A percentile compares a stretch with the other conserved stretches of the same genome.
These are phyloP conservation scores for Halesus radiatus DNA, from an alignment of 1,140 invertebrate species.

Conservation along the genomic window DNA sequence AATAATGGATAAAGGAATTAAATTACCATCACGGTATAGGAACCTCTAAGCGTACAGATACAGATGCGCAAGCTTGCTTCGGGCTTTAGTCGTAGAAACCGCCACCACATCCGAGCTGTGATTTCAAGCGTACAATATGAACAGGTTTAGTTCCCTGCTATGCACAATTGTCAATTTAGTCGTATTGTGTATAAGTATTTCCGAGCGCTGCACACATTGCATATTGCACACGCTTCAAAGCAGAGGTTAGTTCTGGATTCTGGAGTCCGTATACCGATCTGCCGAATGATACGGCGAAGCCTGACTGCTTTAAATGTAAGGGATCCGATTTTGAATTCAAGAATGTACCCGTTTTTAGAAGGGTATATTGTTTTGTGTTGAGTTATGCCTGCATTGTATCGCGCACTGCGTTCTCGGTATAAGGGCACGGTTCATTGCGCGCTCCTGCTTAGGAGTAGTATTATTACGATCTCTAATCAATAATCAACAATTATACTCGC, in stretches of 20 bases:
- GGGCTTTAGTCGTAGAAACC: too few relatives aligned
- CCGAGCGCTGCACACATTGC: neutral
- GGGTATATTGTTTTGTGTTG: slow-evolving; percentile 15
- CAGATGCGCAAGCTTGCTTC: too few relatives aligned
- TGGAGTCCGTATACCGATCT: neutral
- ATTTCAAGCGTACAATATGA: neutral
- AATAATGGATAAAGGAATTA: too few relatives aligned
- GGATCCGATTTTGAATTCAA: slow-evolving; percentile 21
- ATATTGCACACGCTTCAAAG: neutral
- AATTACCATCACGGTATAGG: too few relatives aligned
- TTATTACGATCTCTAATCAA: too few relatives aligned
- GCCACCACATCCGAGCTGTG: neutral
- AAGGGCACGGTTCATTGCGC: too few relatives aligned
- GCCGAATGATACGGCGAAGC: neutral
- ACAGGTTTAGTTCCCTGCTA: slow-evolving; percentile 2
- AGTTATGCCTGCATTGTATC: slow-evolving; percentile 23
- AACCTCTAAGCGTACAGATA: too few relatives aligned
- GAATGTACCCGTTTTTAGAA: slow-evolving; percentile 17
- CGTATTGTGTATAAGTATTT: neutral
- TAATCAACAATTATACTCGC: too few relatives aligned
- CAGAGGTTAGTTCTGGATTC: slow-evolving; percentile 9
- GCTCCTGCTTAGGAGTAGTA: too few relatives aligned
- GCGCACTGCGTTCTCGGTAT: neutral
- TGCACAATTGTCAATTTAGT: slow-evolving; percentile 18
- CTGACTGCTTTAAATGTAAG: neutral